phyloP scores from a whole-genome alignment of 2,888 invertebrate genomes.

The Ceraclea dissimilis region DNA sequence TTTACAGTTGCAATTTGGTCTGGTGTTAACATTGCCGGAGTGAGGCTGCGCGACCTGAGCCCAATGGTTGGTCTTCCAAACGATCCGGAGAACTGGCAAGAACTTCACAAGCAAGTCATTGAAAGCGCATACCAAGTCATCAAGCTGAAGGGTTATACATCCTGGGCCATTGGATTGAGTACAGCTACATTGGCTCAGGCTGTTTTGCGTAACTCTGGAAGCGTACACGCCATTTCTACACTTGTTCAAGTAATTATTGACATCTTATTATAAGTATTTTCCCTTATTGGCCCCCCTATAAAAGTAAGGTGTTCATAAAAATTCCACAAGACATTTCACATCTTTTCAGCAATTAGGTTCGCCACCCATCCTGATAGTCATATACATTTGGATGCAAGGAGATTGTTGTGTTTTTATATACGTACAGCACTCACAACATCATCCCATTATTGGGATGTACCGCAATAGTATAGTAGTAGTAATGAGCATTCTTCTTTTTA shows the following conservation, averaged over 20 bases:
- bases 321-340: too few relatives aligned
- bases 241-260: conserved; percentile 56
- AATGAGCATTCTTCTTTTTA: too few relatives aligned
- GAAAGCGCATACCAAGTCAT: conserved; percentile 84
- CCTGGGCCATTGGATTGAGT: conserved; percentile 84
- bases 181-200: conserved; percentile 63
- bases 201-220: conserved; percentile 64
- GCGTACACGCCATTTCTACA: conserved; percentile 73
- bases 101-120: conserved; percentile 75
- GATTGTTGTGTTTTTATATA: too few relatives aligned
- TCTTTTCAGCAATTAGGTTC: too few relatives aligned
- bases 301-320: too few relatives aligned
- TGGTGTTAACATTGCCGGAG: conserved; percentile 86
- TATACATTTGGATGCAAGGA: too few relatives aligned
- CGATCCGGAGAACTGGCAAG: conserved; percentile 73
- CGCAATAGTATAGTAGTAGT: too few relatives aligned
- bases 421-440: too few relatives aligned
- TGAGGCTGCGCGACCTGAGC: conserved; percentile 70
- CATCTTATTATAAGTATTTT: background rate
- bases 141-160: conserved; percentile 82
- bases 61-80: conserved; percentile 61
- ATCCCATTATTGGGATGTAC: too few relatives aligned
- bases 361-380: too few relatives aligned
- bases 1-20: conserved; percentile 83
- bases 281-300: background rate